Evolutionary conservation across 2,888 invertebrate genomes (phyloP).

Genomic region (Monochamus alternatus): DNA sequence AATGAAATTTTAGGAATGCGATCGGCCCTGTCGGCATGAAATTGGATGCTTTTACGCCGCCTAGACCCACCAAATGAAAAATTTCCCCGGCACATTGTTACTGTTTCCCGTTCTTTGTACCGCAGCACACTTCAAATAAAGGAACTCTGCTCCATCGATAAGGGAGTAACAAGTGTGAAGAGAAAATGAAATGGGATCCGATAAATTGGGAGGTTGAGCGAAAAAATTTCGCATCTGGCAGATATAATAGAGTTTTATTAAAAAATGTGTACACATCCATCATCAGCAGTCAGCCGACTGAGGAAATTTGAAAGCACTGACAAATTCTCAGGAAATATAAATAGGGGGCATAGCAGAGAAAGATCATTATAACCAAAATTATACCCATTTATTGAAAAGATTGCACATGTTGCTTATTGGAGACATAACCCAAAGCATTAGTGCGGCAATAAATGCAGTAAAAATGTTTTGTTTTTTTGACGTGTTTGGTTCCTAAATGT

Average conservation of each 20-base stretch:
- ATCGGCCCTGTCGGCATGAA: constrained; percentile 42
- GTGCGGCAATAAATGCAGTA: background rate
- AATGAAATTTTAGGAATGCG: constrained; percentile 43
- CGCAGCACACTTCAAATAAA: constrained; percentile 24
- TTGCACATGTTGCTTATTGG: no score
- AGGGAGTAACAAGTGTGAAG: background rate
- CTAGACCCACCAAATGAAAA: constrained; percentile 30
- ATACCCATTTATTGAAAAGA: no score
- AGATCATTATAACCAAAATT: no score
- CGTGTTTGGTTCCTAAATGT: no score
- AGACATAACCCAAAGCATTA: no score
- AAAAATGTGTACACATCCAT: background rate
- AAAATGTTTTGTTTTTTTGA: background rate
- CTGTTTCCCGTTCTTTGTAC: constrained; percentile 33
- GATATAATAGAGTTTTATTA: background rate
- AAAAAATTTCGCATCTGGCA: background rate
- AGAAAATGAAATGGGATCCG: background rate
- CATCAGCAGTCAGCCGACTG: no score
- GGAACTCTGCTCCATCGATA: constrained; percentile 25
- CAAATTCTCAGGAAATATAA: no score
- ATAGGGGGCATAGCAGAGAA: no score
- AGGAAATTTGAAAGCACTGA: no score
- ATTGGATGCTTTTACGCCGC: constrained; percentile 43
- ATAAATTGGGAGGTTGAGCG: background rate
- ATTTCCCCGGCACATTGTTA: constrained; percentile 39